Conservation (phyloP, 1,140 invertebrate genomes). For the Leptonema lineaticorne region DNA sequence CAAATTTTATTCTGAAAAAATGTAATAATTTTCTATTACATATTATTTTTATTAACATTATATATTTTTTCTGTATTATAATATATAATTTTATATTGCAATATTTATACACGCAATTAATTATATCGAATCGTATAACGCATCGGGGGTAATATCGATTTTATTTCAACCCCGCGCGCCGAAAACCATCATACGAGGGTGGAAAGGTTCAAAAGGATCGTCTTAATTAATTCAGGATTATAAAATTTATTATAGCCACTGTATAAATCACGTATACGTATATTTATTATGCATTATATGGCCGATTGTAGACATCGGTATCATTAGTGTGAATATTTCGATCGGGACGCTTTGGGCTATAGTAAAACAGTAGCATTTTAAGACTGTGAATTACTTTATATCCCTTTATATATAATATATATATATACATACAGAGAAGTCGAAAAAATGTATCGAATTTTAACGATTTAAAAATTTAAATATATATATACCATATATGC, state of each 20-base stretch:
- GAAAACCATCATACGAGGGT: no score
- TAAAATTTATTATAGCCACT: not conserved
- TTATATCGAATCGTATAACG: no score
- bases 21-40: no score
- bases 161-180: no score
- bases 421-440: slow-evolving; percentile 32
- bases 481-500: not conserved
- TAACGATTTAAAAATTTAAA: no score
- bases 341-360: not conserved
- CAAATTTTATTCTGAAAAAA: not conserved
- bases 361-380: slow-evolving; percentile 38
- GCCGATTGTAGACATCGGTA: slow-evolving; percentile 8
- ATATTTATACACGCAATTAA: not conserved
- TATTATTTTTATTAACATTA: no score
- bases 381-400: slow-evolving; percentile 41
- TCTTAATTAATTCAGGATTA: slow-evolving; percentile 5
- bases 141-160: no score
- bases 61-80: no score
- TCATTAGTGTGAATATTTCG: slow-evolving; percentile 29
- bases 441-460: no score
- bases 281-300: not conserved
- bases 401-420: slow-evolving; percentile 2
- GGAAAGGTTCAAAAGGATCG: not conserved
- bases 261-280: not conserved
- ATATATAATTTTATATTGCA: no score